Evolutionary conservation across 2,888 invertebrate species (phyloP).

Genomic region (Nomada lathburiana): DNA sequence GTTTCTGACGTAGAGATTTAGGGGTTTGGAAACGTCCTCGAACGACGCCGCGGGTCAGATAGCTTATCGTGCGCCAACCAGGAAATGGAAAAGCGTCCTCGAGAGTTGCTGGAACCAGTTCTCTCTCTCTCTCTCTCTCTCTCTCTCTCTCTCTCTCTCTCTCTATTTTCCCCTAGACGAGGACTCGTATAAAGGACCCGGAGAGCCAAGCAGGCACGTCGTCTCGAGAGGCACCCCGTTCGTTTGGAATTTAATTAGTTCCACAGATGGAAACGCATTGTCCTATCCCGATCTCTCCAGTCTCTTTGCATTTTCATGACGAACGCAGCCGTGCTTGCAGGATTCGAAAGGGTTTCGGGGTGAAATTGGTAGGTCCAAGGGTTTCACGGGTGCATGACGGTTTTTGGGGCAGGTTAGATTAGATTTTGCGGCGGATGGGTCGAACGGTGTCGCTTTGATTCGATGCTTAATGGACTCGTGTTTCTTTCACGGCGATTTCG

Average conservation of each 20-base stretch:
- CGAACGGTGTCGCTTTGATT: neutral
- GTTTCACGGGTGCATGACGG: neutral
- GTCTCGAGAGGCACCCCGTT: constrained; percentile 39
- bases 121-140: no score
- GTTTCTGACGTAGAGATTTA: constrained; percentile 25
- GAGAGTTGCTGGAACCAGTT: constrained; percentile 8
- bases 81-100: constrained; percentile 50
- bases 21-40: constrained; percentile 24
- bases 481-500: neutral
- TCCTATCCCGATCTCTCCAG: constrained; percentile 51
- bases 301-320: constrained; percentile 63
- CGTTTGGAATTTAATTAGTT: constrained; percentile 60
- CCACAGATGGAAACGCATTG: constrained; percentile 54
- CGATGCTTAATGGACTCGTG: neutral
- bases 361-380: no score
- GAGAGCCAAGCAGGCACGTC: neutral
- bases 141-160: no score
- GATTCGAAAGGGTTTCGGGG: neutral
- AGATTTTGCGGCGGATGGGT: no score
- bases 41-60: constrained; percentile 34
- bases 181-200: neutral
- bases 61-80: constrained; percentile 33
- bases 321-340: constrained; percentile 14
- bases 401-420: neutral
- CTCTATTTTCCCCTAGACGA: neutral